These are phyloP conservation scores for Odontomachus brunneus DNA, from an alignment of 1,140 invertebrate species.

Conservation along the genomic window DNA sequence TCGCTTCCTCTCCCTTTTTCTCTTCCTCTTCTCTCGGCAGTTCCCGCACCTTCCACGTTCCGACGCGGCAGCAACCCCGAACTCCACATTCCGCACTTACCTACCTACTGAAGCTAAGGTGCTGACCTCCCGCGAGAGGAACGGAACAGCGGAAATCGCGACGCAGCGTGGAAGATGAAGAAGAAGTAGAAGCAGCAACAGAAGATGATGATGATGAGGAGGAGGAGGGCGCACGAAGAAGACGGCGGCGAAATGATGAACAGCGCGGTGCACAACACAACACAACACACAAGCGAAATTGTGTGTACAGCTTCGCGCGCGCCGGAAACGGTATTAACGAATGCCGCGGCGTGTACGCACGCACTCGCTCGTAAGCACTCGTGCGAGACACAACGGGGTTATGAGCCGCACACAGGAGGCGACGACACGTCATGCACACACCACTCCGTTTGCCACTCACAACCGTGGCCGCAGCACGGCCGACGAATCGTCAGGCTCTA, in stretches of 20 bases:
- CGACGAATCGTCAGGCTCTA: conserved; percentile 50
- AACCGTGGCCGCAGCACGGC: conserved; percentile 18
- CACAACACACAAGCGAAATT: conserved; percentile 50
- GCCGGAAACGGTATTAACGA: conserved; percentile 69
- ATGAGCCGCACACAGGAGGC: conserved; percentile 50
- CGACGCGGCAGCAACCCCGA: conserved; percentile 43
- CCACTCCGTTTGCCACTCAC: conserved; percentile 39
- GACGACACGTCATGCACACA: conserved; percentile 43
- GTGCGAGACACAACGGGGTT: conserved; percentile 54
- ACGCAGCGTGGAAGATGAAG: not conserved
- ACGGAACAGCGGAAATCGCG: conserved; percentile 37
- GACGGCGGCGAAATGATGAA: conserved; percentile 33
- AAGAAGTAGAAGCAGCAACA: not conserved
- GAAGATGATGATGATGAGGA: conserved; percentile 19
- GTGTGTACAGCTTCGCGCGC: conserved; percentile 58
- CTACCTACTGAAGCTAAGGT: conserved; percentile 66
- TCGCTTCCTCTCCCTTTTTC: not conserved
- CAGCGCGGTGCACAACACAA: conserved; percentile 33
- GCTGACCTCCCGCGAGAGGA: conserved; percentile 74
- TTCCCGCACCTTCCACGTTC: not conserved
- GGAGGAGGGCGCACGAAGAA: not conserved
- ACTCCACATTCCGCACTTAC: conserved; percentile 59
- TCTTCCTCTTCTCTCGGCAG: not conserved
- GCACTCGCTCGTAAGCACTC: conserved; percentile 57
- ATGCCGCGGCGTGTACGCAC: conserved; percentile 19